Conservation (phyloP, 1,140 invertebrate species). For the Bombus polaris region DNA sequence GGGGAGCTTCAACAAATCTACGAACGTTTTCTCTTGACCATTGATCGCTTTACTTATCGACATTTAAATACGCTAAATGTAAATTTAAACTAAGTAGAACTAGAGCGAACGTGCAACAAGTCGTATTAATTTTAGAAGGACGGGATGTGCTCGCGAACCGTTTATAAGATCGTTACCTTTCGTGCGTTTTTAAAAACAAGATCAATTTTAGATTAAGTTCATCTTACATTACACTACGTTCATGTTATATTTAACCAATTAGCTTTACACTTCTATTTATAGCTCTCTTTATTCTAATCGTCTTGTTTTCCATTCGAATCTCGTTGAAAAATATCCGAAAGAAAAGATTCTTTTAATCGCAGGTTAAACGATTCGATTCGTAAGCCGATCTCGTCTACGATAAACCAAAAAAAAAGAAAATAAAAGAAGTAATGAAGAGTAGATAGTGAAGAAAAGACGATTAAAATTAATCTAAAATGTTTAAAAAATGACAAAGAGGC, state of each 20-base stretch:
- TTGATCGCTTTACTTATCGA: slow-evolving; percentile 47
- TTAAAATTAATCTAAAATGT: slow-evolving; percentile 18
- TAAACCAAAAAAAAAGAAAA: background rate
- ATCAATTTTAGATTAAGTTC: too few species aligned
- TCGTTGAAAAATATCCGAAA: background rate
- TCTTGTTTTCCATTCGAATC: background rate
- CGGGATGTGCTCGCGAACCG: slow-evolving; percentile 39
- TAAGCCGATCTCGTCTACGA: slow-evolving; percentile 24
- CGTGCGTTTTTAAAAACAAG: background rate
- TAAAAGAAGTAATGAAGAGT: slow-evolving; percentile 3
- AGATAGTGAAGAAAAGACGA: background rate
- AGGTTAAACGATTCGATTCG: background rate
- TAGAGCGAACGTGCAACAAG: slow-evolving; percentile 72
- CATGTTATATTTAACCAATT: too few species aligned
- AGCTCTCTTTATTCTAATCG: too few species aligned
- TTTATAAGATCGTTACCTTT: background rate
- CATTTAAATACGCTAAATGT: slow-evolving; percentile 60
- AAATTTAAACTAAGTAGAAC: slow-evolving; percentile 68
- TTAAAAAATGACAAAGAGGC: slow-evolving; percentile 64
- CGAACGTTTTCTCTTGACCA: slow-evolving; percentile 38
- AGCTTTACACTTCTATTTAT: too few species aligned
- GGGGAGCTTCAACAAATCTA: slow-evolving; percentile 67
- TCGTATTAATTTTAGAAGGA: slow-evolving; percentile 27
- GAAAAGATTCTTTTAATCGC: background rate
- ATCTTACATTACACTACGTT: too few species aligned